Percentiles rank a stretch among this genome's conserved stretches.
These are phyloP conservation scores for Cheilosia vernalis DNA, from an alignment of 2,888 invertebrate species.

Conservation along the genomic window DNA sequence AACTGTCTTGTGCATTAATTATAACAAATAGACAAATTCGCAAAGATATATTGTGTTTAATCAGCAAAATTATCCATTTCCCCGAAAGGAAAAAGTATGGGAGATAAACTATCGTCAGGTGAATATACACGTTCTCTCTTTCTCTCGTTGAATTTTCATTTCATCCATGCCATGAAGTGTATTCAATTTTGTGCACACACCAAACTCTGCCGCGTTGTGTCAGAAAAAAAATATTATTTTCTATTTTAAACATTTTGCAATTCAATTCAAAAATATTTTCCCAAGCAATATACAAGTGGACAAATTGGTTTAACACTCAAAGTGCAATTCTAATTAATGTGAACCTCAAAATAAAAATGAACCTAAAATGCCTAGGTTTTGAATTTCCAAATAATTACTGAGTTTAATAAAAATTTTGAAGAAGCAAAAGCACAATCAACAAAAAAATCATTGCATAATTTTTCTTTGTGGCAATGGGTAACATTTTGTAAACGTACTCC, in stretches of 20 bases:
- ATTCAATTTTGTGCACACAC: slow-evolving; percentile 15
- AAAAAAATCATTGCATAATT: not conserved
- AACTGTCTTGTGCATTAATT: slow-evolving; percentile 7
- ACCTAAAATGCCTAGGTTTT: too few species aligned
- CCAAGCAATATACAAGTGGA: not conserved
- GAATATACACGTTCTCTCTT: slow-evolving; percentile 23
- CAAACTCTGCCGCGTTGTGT: slow-evolving; percentile 40
- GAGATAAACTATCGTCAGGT: slow-evolving; percentile 64
- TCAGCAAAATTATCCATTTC: slow-evolving; percentile 12
- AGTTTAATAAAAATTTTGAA: too few species aligned
- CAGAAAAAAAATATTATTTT: slow-evolving; percentile 1
- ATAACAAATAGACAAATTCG: not conserved
- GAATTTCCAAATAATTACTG: too few species aligned
- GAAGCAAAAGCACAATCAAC: not conserved
- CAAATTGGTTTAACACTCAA: not conserved
- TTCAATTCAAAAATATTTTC: not conserved
- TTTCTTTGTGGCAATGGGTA: slow-evolving; percentile 13
- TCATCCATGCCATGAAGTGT: not conserved
- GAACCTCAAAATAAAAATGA: too few species aligned
- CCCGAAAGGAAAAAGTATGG: slow-evolving; percentile 30
- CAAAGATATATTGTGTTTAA: not conserved
- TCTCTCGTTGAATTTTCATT: not conserved
- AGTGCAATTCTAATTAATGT: not conserved
- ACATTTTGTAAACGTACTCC: not conserved
- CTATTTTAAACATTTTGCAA: slow-evolving; percentile 8